Conservation (phyloP, 2,888 invertebrate species). For the Drosophila borborema region DNA sequence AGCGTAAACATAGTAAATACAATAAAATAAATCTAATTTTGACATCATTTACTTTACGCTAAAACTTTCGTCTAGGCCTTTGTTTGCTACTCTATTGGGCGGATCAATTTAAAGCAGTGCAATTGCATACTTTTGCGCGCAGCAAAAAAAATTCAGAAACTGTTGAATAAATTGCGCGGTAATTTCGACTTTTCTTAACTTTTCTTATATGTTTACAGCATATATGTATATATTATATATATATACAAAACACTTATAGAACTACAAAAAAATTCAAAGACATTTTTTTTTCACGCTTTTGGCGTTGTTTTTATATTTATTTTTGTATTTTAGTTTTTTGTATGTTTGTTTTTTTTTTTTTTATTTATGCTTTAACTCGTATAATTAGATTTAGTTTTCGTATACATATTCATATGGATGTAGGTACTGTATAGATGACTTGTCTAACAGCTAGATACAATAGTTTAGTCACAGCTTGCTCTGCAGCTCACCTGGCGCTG, state of each 20-base stretch:
- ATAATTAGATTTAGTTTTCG: slow-evolving; percentile 26
- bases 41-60: neutral
- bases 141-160: neutral
- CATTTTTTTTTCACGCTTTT: slow-evolving; percentile 13
- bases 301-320: slow-evolving; percentile 4
- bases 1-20: neutral
- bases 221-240: too few species aligned
- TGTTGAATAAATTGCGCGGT: neutral
- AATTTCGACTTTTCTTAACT: neutral
- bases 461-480: slow-evolving; percentile 74
- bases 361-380: slow-evolving; percentile 8
- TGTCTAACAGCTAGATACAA: slow-evolving; percentile 41
- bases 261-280: neutral
- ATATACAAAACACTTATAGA: too few species aligned
- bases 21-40: neutral
- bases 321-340: slow-evolving; percentile 4
- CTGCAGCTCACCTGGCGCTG: slow-evolving; percentile 59
- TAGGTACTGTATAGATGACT: slow-evolving; percentile 29
- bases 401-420: slow-evolving; percentile 45
- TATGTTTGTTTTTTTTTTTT: neutral
- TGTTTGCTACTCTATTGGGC: neutral
- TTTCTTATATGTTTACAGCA: too few species aligned
- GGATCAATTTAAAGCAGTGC: neutral
- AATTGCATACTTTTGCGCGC: slow-evolving; percentile 19
- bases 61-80: neutral